These are phyloP conservation scores for Himalopsyche tibetana DNA, from an alignment of 2,888 invertebrate genomes.

Conservation along the genomic window DNA sequence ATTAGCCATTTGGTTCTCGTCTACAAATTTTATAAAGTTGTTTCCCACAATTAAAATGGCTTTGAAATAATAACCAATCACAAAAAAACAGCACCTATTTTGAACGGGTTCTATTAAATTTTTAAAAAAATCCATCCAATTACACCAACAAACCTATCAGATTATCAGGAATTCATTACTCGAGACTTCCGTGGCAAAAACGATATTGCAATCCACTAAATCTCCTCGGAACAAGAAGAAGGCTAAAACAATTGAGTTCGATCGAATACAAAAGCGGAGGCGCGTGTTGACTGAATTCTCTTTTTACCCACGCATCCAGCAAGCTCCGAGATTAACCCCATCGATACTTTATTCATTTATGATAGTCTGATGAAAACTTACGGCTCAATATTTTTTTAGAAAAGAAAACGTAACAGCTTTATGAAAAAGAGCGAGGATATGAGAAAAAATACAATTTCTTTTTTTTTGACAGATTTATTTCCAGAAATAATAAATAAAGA, in stretches of 20 bases:
- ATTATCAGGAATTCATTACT: background rate
- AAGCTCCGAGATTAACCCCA: background rate
- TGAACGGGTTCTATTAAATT: no score
- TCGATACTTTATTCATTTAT: slow-evolving; percentile 10
- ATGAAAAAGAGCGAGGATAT: no score
- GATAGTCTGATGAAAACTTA: slow-evolving; percentile 24
- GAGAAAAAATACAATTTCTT: no score
- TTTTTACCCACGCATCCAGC: slow-evolving; percentile 4
- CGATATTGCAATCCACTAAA: slow-evolving; percentile 22
- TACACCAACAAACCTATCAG: background rate
- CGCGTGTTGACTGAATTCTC: slow-evolving; percentile 16
- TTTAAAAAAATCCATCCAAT: no score
- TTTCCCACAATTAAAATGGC: no score
- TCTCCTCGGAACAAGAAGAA: background rate
- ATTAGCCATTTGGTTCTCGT: no score
- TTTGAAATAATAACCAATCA: no score
- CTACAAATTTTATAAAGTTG: no score
- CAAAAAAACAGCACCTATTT: no score
- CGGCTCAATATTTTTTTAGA: background rate
- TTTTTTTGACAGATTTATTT: no score
- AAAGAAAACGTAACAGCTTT: no score
- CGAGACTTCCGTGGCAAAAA: background rate
- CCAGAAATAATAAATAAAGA: no score
- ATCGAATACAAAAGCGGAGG: background rate
- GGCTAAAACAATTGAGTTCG: slow-evolving; percentile 11